Evolutionary conservation across 2,113 vertebrate genomes (phyloP).

Genomic region (Elephas maximus): DNA sequence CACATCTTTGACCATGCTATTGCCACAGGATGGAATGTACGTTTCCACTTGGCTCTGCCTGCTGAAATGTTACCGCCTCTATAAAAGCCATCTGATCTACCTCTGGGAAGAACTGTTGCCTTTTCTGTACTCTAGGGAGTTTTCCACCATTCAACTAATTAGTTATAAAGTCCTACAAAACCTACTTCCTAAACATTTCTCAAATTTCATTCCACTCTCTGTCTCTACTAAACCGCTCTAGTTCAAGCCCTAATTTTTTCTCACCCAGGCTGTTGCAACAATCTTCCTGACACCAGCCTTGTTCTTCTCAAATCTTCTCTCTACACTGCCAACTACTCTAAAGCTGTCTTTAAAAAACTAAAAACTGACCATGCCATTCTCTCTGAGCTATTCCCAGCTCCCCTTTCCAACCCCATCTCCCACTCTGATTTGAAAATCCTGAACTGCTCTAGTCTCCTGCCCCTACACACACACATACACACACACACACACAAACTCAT

Average conservation of each 20-base stretch:
- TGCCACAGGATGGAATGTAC: background rate
- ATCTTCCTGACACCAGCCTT: background rate
- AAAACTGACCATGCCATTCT: background rate
- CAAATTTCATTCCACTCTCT: background rate
- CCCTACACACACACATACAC: no score
- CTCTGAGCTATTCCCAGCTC: background rate
- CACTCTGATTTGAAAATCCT: background rate
- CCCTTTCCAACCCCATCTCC: background rate
- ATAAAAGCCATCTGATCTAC: background rate
- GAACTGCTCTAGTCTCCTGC: background rate
- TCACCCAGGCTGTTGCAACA: background rate
- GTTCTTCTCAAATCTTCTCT: slow-evolving; percentile 7
- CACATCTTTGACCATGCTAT: no score
- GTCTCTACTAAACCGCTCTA: background rate
- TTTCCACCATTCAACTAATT: background rate
- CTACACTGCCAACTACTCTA: background rate
- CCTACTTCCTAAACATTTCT: background rate
- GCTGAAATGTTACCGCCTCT: background rate
- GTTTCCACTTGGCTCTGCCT: background rate
- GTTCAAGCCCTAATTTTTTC: background rate
- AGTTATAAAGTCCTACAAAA: slow-evolving; percentile 1
- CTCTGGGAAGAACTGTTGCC: background rate
- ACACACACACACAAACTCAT: no score
- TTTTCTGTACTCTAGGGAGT: background rate
- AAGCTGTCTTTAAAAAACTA: background rate